These are phyloP conservation scores for Anoplophora glabripennis DNA, from an alignment of 1,140 invertebrate species.

Conservation along the genomic window DNA sequence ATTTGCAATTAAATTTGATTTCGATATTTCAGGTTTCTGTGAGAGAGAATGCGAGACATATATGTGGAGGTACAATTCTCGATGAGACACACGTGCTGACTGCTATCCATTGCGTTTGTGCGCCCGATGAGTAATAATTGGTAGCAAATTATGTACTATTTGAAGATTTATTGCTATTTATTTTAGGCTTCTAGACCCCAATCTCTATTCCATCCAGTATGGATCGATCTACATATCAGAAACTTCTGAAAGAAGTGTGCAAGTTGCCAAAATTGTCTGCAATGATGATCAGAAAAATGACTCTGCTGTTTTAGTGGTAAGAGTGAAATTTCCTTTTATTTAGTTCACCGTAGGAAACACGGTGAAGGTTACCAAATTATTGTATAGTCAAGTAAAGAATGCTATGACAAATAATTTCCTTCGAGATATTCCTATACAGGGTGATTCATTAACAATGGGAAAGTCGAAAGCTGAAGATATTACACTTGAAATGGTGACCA, in stretches of 20 bases:
- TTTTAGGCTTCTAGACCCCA: constrained; percentile 18
- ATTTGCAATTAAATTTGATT: no score
- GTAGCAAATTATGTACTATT: constrained; percentile 5
- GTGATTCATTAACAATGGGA: no score
- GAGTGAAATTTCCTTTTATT: no score
- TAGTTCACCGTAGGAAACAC: no score
- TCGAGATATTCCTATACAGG: no score
- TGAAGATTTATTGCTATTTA: not conserved
- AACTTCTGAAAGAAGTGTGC: constrained; percentile 13
- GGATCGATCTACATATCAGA: constrained; percentile 21
- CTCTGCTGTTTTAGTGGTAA: constrained; percentile 25
- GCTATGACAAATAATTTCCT: no score
- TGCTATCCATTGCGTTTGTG: constrained; percentile 35
- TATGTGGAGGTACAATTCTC: constrained; percentile 35
- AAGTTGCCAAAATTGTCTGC: constrained; percentile 24
- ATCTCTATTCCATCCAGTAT: constrained; percentile 28
- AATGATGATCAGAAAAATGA: constrained; percentile 25
- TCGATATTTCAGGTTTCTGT: constrained; percentile 1
- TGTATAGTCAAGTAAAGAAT: no score
- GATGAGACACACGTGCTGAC: constrained; percentile 31
- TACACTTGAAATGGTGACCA: no score
- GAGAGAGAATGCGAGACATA: constrained; percentile 12
- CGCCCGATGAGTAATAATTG: constrained; percentile 8
- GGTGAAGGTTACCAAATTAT: no score
- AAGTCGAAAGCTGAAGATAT: no score